Percentiles rank a stretch among this genome's conserved stretches.
These are phyloP conservation scores for Mya arenaria DNA, from an alignment of 1,140 invertebrate genomes.

Conservation along the genomic window DNA sequence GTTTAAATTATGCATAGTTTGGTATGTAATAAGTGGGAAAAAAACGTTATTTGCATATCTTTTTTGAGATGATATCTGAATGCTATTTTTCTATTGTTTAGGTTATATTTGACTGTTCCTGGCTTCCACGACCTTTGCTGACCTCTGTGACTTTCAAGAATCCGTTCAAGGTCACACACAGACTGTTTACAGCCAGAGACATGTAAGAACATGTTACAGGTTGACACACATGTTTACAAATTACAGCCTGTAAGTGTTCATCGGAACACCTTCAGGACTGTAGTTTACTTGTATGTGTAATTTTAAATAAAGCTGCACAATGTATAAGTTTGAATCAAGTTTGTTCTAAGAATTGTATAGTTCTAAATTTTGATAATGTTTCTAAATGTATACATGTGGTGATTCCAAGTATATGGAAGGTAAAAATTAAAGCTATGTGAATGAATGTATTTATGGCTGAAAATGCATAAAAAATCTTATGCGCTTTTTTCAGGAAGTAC, in stretches of 20 bases:
- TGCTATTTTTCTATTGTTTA: constrained; percentile 75
- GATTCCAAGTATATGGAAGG: too few relatives aligned
- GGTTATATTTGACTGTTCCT: constrained; percentile 88
- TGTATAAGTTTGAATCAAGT: not conserved
- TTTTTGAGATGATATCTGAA: too few relatives aligned
- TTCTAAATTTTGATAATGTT: too few relatives aligned
- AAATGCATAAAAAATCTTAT: not conserved
- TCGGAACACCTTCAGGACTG: not conserved
- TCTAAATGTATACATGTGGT: too few relatives aligned
- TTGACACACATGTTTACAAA: not conserved
- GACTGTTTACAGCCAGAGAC: constrained; percentile 90
- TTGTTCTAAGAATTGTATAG: not conserved
- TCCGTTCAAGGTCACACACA: constrained; percentile 89
- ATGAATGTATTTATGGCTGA: not conserved
- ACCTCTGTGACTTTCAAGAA: constrained; percentile 90
- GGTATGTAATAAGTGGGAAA: too few relatives aligned
- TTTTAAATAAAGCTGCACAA: not conserved
- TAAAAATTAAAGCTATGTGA: not conserved
- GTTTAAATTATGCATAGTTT: too few relatives aligned
- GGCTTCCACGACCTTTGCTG: constrained; percentile 86
- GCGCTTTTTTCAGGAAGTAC: constrained; percentile 71
- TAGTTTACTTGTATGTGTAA: too few relatives aligned
- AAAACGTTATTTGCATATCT: too few relatives aligned
- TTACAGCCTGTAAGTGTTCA: not conserved
- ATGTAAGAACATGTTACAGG: too few relatives aligned